A percentile compares a stretch with the other conserved stretches of the same genome.
Evolutionary conservation across 1,140 invertebrate genomes (phyloP).

Genomic region (Platyura marginata): DNA sequence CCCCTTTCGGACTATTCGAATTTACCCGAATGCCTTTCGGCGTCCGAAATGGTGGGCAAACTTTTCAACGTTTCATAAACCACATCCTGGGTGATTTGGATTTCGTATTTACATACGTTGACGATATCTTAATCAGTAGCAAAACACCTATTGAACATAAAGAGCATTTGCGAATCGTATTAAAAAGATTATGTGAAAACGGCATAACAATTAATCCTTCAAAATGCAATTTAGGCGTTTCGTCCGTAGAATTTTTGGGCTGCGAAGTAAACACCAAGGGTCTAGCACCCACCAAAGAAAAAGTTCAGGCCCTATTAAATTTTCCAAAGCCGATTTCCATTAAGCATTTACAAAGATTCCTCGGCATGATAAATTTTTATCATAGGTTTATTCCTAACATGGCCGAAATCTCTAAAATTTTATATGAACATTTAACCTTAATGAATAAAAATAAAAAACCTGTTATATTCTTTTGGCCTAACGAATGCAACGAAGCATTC

Average conservation of each 20-base stretch:
- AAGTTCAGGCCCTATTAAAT: not conserved
- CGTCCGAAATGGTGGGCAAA: constrained; percentile 12
- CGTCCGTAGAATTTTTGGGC: constrained; percentile 5
- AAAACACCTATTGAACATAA: constrained; percentile 11
- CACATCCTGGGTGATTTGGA: constrained; percentile 9
- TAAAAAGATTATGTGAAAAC: constrained; percentile 11
- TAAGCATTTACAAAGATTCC: not conserved
- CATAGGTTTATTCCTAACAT: not conserved
- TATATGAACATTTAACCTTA: not conserved
- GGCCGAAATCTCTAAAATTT: constrained; percentile 4
- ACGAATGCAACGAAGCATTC: constrained; percentile 8
- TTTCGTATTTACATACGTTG: constrained; percentile 24
- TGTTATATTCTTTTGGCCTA: constrained; percentile 8
- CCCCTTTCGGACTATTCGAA: constrained; percentile 15
- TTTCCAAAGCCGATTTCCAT: not conserved
- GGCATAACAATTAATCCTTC: constrained; percentile 13
- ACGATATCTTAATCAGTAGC: constrained; percentile 29
- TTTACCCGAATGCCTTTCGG: constrained; percentile 14
- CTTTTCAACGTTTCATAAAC: constrained; percentile 7
- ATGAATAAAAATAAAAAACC: constrained; percentile 5
- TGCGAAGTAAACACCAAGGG: constrained; percentile 9
- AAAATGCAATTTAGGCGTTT: constrained; percentile 12
- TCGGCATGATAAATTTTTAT: not conserved
- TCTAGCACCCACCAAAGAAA: constrained; percentile 9
- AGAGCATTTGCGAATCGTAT: constrained; percentile 8